Evolutionary conservation across 1,140 invertebrate genomes (phyloP).

Genomic region (Paramacrobiotus metropolitanus): DNA sequence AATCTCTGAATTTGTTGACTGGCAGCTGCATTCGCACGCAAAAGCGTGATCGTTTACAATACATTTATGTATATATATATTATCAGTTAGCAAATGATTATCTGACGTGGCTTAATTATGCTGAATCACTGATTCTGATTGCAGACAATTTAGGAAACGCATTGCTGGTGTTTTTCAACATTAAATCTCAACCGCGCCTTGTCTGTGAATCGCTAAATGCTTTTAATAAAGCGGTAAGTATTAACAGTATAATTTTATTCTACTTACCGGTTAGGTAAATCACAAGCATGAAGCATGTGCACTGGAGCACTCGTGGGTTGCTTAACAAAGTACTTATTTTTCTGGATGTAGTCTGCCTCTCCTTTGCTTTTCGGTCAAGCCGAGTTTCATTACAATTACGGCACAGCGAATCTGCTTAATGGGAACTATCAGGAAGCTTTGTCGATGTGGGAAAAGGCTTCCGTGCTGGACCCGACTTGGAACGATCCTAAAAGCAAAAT

Average conservation of each 20-base stretch:
- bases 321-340: background rate
- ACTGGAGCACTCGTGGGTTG: no score
- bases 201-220: background rate
- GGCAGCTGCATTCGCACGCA: no score
- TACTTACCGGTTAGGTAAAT: no score
- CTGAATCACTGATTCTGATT: no score
- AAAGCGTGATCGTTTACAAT: no score
- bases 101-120: no score
- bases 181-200: background rate
- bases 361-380: background rate
- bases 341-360: background rate
- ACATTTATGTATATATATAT: no score
- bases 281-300: no score
- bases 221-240: background rate
- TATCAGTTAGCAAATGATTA: no score
- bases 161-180: background rate
- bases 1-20: no score
- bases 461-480: background rate
- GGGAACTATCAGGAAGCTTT: constrained; percentile 2
- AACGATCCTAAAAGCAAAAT: background rate
- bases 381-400: constrained; percentile 1
- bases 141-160: background rate
- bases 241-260: background rate
- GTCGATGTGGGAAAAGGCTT: background rate
- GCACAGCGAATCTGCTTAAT: background rate